Evolutionary conservation across 2,113 vertebrate species (phyloP).

Genomic region (Oryzias woworae): DNA sequence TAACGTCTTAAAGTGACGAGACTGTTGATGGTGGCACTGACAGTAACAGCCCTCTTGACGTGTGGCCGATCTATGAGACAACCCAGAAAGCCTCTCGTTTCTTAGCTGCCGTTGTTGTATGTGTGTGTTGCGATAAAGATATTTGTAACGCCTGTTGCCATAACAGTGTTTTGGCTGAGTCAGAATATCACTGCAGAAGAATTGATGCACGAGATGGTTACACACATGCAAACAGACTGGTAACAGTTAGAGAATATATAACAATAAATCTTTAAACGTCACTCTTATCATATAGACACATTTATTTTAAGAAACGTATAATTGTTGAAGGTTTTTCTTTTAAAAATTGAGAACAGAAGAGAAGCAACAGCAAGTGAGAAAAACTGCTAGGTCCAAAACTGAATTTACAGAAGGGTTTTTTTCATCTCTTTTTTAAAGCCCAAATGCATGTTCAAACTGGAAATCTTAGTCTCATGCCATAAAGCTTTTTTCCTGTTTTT

Average conservation of each 20-base stretch:
- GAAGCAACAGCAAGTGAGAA: no score
- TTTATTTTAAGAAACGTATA: no score
- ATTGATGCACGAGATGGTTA: conserved; percentile 18
- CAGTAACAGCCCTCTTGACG: conserved; percentile 37
- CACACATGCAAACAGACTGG: not conserved
- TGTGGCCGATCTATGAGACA: conserved; percentile 38
- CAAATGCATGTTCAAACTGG: no score
- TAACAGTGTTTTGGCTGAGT: conserved; percentile 38
- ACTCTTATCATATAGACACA: no score
- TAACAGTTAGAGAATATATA: not conserved
- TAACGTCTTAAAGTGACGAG: conserved; percentile 9
- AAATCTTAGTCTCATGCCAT: no score
- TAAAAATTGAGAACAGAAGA: no score
- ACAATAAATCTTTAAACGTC: not conserved
- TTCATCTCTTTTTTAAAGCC: no score
- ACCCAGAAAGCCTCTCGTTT: conserved; percentile 59
- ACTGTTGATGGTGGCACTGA: conserved; percentile 19
- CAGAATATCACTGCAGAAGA: conserved; percentile 27
- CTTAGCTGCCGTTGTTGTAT: conserved; percentile 3
- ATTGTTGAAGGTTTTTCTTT: no score
- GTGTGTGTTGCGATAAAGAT: conserved; percentile 17
- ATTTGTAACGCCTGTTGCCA: conserved; percentile 47
- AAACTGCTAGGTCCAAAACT: no score
- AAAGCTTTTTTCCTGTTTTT: no score
- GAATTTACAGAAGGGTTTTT: no score